Conservation (phyloP, 2,797 vertebrate species). For the Acanthurus lineatus region DNA sequence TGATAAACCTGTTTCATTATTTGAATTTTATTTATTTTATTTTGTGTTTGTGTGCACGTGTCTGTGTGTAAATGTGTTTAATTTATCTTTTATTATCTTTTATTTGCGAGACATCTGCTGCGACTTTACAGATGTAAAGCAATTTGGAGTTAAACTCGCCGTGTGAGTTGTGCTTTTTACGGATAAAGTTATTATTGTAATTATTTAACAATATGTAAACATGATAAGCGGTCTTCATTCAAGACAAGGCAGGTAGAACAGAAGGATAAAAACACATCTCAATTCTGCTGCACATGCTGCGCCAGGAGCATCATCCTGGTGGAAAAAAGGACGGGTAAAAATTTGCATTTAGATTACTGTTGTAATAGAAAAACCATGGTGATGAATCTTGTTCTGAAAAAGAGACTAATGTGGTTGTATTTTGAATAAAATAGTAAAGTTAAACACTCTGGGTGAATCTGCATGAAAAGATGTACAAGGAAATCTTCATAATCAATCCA, state of each 20-base stretch:
- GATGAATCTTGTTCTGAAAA: constrained; percentile 82
- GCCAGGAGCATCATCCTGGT: constrained; percentile 80
- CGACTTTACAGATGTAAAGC: too few relatives aligned
- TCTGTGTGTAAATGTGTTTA: too few relatives aligned
- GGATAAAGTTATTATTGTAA: too few relatives aligned
- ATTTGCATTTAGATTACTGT: constrained; percentile 91
- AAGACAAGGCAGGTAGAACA: constrained; percentile 67
- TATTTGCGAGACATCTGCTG: too few relatives aligned
- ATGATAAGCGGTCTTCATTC: constrained; percentile 67
- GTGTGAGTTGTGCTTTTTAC: too few relatives aligned
- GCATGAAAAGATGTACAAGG: constrained; percentile 59
- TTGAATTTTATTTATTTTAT: too few relatives aligned
- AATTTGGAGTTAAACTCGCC: too few relatives aligned
- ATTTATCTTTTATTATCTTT: too few relatives aligned
- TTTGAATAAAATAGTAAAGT: constrained; percentile 80
- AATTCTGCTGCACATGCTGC: constrained; percentile 73
- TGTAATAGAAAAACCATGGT: constrained; percentile 86
- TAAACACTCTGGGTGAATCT: constrained; percentile 69
- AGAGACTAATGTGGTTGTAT: constrained; percentile 82
- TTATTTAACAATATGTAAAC: constrained; percentile 44
- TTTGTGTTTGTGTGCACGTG: too few relatives aligned
- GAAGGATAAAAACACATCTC: constrained; percentile 64
- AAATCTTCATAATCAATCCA: constrained; percentile 56
- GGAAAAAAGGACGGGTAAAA: constrained; percentile 82
- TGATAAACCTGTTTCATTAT: too few relatives aligned